Percentiles rank a stretch among this genome's conserved stretches.
Conservation (phyloP, 1,140 invertebrate genomes). For the Brachystomella parvula region DNA sequence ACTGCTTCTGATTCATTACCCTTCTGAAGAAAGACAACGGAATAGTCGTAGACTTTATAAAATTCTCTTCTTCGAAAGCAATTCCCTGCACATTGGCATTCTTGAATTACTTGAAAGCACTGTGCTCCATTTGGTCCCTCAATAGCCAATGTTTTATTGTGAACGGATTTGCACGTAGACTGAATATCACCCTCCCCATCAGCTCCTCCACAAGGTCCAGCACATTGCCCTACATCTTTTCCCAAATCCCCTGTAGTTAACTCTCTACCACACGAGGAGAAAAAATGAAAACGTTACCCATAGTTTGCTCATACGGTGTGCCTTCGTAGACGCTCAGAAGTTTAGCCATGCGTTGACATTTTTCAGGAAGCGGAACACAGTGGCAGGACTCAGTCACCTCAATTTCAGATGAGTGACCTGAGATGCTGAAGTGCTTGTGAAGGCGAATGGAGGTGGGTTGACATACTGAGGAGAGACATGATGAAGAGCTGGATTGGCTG, state of each 20-base stretch:
- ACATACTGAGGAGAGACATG: slow-evolving; percentile 23
- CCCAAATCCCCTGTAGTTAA: too few species aligned
- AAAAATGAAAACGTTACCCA: too few species aligned
- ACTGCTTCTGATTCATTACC: background rate
- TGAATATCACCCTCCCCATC: slow-evolving; percentile 9
- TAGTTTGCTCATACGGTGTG: slow-evolving; percentile 46
- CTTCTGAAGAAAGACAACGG: slow-evolving; percentile 13
- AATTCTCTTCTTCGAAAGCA: slow-evolving; percentile 37
- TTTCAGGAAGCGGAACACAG: slow-evolving; percentile 41
- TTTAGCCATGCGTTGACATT: slow-evolving; percentile 44
- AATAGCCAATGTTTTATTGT: slow-evolving; percentile 46
- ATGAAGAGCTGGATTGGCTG: slow-evolving; percentile 12
- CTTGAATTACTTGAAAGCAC: slow-evolving; percentile 34
- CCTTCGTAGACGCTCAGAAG: slow-evolving; percentile 45
- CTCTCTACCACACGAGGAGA: too few species aligned
- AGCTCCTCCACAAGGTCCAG: slow-evolving; percentile 45
- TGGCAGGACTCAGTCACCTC: slow-evolving; percentile 46
- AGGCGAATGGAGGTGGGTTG: slow-evolving; percentile 18
- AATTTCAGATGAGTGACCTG: slow-evolving; percentile 38
- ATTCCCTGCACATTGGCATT: slow-evolving; percentile 35
- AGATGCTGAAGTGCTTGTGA: slow-evolving; percentile 25
- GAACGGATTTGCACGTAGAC: slow-evolving; percentile 42
- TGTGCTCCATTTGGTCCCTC: slow-evolving; percentile 48
- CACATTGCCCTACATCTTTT: slow-evolving; percentile 47
- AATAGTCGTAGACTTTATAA: slow-evolving; percentile 40